These are phyloP conservation scores for Hypothenemus hampei DNA, from an alignment of 1,140 invertebrate genomes.

Conservation along the genomic window DNA sequence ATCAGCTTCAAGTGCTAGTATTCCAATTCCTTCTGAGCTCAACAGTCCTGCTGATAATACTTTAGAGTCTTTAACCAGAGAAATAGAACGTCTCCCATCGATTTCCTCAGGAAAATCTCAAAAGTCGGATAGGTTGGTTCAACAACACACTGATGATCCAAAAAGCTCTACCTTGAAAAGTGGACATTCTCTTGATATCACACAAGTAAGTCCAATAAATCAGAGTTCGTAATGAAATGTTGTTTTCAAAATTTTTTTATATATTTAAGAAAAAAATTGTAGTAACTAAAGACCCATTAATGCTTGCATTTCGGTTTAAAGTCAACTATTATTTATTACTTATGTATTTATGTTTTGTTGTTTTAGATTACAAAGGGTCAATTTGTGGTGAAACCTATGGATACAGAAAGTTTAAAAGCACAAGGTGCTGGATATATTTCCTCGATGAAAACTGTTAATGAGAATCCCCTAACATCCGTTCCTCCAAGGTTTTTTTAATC, in stretches of 20 bases:
- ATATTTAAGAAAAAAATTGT: too few relatives aligned
- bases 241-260: too few relatives aligned
- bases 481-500: too few relatives aligned
- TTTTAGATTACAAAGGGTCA: conserved; percentile 66
- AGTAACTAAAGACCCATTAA: too few relatives aligned
- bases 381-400: conserved; percentile 74
- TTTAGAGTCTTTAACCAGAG: conserved; percentile 71
- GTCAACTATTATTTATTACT: too few relatives aligned
- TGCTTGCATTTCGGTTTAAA: too few relatives aligned
- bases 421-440: conserved; percentile 10
- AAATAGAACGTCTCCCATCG: conserved; percentile 57
- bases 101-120: conserved; percentile 31
- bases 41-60: conserved; percentile 74
- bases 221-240: too few relatives aligned
- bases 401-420: conserved; percentile 62
- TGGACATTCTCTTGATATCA: conserved; percentile 41
- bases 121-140: conserved; percentile 12
- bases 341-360: too few relatives aligned
- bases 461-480: too few relatives aligned
- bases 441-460: too few relatives aligned
- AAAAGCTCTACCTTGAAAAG: conserved; percentile 43
- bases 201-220: conserved; percentile 26
- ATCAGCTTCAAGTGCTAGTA: conserved; percentile 32
- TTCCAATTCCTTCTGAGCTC: conserved; percentile 40
- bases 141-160: conserved; percentile 20